A percentile compares a stretch with the other conserved stretches of the same genome.
Evolutionary conservation across 2,888 invertebrate genomes (phyloP).

Genomic region (Acanthosepion esculentum): DNA sequence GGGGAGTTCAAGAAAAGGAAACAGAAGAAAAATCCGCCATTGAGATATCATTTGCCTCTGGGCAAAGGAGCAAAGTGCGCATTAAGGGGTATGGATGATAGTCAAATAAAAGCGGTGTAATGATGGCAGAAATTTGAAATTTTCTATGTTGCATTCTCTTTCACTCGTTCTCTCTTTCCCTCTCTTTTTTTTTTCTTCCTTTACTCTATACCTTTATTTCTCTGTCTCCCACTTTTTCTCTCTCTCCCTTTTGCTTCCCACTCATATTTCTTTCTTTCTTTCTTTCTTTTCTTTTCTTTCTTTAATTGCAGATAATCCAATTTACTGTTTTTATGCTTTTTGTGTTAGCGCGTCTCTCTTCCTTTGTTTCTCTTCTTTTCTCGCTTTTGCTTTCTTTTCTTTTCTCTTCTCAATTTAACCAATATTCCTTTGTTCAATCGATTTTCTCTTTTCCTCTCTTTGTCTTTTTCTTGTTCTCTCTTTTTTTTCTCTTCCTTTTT

Average conservation of each 20-base stretch:
- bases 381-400: background rate
- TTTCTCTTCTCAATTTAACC: background rate
- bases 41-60: background rate
- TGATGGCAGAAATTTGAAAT: background rate
- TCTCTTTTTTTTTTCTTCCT: background rate
- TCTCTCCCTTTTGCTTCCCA: background rate
- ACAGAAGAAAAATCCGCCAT: background rate
- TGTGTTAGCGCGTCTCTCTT: background rate
- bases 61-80: background rate
- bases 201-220: background rate
- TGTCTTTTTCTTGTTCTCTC: background rate
- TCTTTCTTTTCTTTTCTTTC: background rate
- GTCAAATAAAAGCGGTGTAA: background rate
- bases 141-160: background rate
- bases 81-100: background rate
- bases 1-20: background rate
- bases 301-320: background rate
- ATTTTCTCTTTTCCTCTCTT: background rate
- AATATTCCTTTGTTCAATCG: background rate
- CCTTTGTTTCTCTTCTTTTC: background rate
- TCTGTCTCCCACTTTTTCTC: background rate
- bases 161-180: accelerated
- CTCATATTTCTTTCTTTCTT: background rate
- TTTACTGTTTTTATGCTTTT: too few species aligned
- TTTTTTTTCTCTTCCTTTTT: background rate